Base-by-base conservation (phyloP, 2,888 invertebrate genomes). In the Sturmia bella region DNA sequence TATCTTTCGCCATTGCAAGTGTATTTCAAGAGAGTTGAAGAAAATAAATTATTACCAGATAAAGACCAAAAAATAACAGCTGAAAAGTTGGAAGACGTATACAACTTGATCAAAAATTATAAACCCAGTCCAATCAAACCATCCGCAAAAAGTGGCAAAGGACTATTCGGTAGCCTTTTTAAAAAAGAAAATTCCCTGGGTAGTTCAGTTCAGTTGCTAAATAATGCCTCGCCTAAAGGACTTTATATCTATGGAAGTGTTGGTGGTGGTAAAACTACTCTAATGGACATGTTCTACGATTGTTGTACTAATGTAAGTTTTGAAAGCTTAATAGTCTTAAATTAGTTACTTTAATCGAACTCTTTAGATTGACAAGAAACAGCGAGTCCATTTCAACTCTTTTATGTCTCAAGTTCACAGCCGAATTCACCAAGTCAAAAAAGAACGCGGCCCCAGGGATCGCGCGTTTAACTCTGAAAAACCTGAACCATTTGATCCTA, bases 231-330 rank as follows among this genome's bases (percentile, higher is more conserved):
- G 0, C 89, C 89, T 1, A 76, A 84, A 90, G 98, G 98, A 5
- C 91, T 98, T 12, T 98, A 98, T 88, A 94, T 98, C 78, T 94
- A 95, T 91, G 98, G 98, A 73, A 95, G 97, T 88, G 97, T 97
- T 83, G 97, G 98, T 56, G 97, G 97, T 86, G 99, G 99, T 54
- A 99, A 99, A 93, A 99, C 99, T 6, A 99, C 99, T 95, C 92
- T 99, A 76, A 99, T 99, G 99, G 99, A 99, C 92, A 92, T 99
- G 87, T 99, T 99, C 92, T 97, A 95, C 92, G 94, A 97, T 86
- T 94, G 94, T 88, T 94, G 95, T 89, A 91, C 92, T 86, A 76
- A 85, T 66, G 93, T 94, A 88, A 81, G 84, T 83, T 39, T 4
- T 39, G 1, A 13, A 19, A 9, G 17, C 3, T 12, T 7, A n/a